Evolutionary conservation across 1,140 invertebrate genomes (phyloP).

Genomic region (Ectropis grisescens): DNA sequence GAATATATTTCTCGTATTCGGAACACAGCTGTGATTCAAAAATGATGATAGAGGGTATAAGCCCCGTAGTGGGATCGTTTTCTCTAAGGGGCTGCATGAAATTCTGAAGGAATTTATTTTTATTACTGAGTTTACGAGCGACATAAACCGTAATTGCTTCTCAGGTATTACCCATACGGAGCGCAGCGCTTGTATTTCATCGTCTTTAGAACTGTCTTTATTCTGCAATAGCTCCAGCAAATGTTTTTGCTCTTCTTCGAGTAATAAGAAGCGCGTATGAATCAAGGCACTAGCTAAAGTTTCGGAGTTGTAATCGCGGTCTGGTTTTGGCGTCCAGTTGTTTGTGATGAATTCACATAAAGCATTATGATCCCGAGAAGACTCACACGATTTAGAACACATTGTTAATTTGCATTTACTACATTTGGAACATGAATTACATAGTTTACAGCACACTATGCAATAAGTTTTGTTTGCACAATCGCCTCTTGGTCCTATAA

Average conservation of each 20-base stretch:
- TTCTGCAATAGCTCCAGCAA: slow-evolving; percentile 72
- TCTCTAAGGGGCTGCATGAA: slow-evolving; percentile 28
- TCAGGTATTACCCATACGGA: slow-evolving; percentile 57
- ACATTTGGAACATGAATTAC: slow-evolving; percentile 55
- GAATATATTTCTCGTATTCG: slow-evolving; percentile 80
- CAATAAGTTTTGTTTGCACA: slow-evolving; percentile 59
- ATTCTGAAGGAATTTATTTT: slow-evolving; percentile 83
- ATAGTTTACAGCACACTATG: slow-evolving; percentile 65
- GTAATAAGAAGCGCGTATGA: slow-evolving; percentile 69
- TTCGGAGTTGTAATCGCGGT: slow-evolving; percentile 33
- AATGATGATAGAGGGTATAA: slow-evolving; percentile 80
- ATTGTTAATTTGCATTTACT: slow-evolving; percentile 71
- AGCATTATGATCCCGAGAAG: slow-evolving; percentile 54
- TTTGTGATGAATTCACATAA: slow-evolving; percentile 72
- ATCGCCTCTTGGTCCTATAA: slow-evolving; percentile 72
- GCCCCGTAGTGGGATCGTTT: slow-evolving; percentile 71
- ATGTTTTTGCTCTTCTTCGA: slow-evolving; percentile 62
- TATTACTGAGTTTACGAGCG: slow-evolving; percentile 70
- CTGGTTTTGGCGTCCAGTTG: slow-evolving; percentile 55
- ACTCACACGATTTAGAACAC: slow-evolving; percentile 70
- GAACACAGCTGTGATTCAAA: slow-evolving; percentile 81
- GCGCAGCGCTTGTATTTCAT: slow-evolving; percentile 69
- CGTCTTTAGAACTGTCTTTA: slow-evolving; percentile 42
- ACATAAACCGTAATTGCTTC: slow-evolving; percentile 73
- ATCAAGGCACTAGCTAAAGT: slow-evolving; percentile 62